Base-by-base conservation (phyloP, 2,113 vertebrate genomes). In the Scartelaos histophorus region DNA sequence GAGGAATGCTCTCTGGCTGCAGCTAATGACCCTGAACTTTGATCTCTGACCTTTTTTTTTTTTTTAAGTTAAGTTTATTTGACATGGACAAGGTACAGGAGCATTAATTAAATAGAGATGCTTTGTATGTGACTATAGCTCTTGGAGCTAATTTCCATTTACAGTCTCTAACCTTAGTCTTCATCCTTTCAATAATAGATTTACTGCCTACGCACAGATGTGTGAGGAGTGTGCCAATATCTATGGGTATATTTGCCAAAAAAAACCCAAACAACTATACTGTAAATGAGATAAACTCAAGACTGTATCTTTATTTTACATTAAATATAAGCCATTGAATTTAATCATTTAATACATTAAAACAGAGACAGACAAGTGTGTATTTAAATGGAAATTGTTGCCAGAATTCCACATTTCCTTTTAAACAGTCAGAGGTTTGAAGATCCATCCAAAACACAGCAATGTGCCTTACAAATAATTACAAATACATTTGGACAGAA, bases 1-100 rank as follows among this genome's bases (percentile, higher is more conserved):
- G 86, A 86, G 86, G 85, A 77, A 82, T 80, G 64, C 82, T 79
- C 74, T 70, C 66, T 78, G 83, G 84, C 83, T 86, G 65, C 87
- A 90, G 90, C 86, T 91, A 91, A 69, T 89, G 82, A 91, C 87
- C 87, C 85, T 79, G 81, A 85, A 80, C 81, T 75, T 72, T 83
- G 87, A 91, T 83, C 90, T 86, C 45, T 69, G 65, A 86, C 90
- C 81, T 77, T 56, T 29, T 29, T 29, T 29, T 29, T 29, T 29
- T 29, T 29, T 29, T 29, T n/a, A n/a, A n/a, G n/a, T n/a, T n/a
- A n/a, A 29, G 29, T 29, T 29, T 29, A 29, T 29, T 29, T 29
- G 29, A 29, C 29, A 29, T 2, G 29, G 29, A 29, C 29, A 2
- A 29, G 2, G 29, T 29, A 29, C 29, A 29, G 29, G 29, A 29